These are phyloP conservation scores for Palythoa heliodiscus DNA, from an alignment of 92 coral and sea anemone species.

Conservation along the genomic window DNA sequence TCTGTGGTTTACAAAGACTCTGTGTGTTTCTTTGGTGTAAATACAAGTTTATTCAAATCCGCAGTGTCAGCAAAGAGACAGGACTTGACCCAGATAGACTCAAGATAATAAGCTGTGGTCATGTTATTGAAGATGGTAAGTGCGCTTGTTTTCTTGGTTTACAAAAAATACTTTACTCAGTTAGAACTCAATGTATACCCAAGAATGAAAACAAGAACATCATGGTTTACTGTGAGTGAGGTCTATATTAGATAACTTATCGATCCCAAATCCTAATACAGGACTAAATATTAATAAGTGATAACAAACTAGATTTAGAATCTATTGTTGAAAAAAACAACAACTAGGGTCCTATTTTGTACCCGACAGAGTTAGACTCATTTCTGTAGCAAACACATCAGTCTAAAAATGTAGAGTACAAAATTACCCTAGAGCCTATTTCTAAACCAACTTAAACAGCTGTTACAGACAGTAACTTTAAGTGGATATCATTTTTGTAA, in stretches of 20 bases:
- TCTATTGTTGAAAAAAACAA: neutral
- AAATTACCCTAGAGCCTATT: too few relatives aligned
- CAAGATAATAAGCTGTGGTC: slow-evolving; percentile 87
- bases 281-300: neutral
- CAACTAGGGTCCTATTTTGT: neutral
- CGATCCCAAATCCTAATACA: neutral
- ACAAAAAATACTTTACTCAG: neutral
- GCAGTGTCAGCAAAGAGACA: slow-evolving; percentile 65
- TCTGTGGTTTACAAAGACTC: neutral
- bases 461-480: too few relatives aligned
- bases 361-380: too few relatives aligned
- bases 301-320: too few relatives aligned
- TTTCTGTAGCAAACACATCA: too few relatives aligned
- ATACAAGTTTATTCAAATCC: neutral
- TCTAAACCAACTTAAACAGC: too few relatives aligned
- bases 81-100: slow-evolving; percentile 62
- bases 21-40: neutral
- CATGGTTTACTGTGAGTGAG: neutral
- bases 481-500: too few relatives aligned
- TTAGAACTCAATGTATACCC: neutral
- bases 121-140: slow-evolving; percentile 82
- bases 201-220: neutral
- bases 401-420: too few relatives aligned
- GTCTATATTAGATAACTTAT: too few relatives aligned
- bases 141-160: neutral